Evolutionary conservation across 2,797 vertebrate genomes (phyloP).

Genomic region (Platyrinchus mystaceus): DNA sequence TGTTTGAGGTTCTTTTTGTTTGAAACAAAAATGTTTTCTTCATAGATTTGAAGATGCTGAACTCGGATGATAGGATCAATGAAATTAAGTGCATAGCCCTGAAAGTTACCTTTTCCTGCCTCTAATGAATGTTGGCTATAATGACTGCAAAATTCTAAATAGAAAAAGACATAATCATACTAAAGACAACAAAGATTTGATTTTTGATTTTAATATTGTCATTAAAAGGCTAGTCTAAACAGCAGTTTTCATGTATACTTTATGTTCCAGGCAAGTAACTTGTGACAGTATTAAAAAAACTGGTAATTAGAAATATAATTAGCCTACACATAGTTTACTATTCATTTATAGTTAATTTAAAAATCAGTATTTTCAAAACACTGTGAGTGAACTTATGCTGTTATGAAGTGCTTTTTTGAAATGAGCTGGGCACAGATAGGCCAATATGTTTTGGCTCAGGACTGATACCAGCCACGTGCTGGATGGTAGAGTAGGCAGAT

Average conservation of each 20-base stretch:
- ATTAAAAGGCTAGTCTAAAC: neutral
- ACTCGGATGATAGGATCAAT: neutral
- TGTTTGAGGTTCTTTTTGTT: neutral
- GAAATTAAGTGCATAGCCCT: neutral
- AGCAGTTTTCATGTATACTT: neutral
- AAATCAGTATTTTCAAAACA: neutral
- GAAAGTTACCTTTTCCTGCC: neutral
- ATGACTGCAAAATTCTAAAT: neutral
- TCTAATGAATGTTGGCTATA: neutral
- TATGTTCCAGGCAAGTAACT: neutral
- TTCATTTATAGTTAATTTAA: neutral
- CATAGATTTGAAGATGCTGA: neutral
- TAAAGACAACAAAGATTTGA: neutral
- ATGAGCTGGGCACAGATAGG: neutral
- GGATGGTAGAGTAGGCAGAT: neutral
- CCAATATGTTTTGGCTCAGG: neutral
- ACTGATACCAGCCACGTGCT: neutral
- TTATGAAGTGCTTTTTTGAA: neutral
- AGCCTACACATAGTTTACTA: neutral
- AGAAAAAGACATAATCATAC: neutral
- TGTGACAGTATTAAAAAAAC: neutral
- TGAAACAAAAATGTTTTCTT: neutral
- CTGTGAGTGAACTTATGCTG: neutral
- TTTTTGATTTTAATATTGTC: neutral
- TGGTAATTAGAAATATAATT: neutral